Conservation (phyloP, 1,140 invertebrate species). For the Leptinotarsa lineolata region DNA sequence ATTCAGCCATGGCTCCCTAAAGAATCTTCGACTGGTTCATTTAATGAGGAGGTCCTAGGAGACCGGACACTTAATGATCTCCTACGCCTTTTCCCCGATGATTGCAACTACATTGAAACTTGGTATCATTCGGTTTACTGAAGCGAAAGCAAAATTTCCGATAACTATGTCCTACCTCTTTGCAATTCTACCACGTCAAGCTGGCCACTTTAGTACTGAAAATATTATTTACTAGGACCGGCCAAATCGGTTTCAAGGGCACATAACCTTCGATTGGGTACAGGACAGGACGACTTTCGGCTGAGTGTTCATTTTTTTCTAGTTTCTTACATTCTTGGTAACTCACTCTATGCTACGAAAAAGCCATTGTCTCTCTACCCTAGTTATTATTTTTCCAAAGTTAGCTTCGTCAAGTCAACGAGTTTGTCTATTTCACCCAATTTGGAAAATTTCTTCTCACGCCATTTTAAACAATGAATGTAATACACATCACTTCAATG, state of each 20-base stretch:
- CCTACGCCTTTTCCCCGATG: neutral
- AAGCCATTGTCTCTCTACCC: too few species aligned
- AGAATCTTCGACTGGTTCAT: neutral
- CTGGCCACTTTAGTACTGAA: neutral
- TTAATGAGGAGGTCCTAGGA: neutral
- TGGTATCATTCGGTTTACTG: conserved; percentile 3
- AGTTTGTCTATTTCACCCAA: too few species aligned
- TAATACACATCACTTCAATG: too few species aligned
- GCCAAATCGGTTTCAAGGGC: conserved; percentile 9
- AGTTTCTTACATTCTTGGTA: conserved; percentile 18
- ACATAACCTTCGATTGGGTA: too few species aligned
- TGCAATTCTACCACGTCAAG: neutral
- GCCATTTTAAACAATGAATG: too few species aligned
- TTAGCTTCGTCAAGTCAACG: too few species aligned
- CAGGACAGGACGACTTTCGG: neutral
- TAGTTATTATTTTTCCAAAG: too few species aligned
- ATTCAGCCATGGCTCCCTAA: conserved; percentile 10
- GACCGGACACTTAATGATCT: conserved; percentile 10
- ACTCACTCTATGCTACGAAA: too few species aligned
- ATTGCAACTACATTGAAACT: conserved; percentile 10
- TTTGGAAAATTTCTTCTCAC: too few species aligned
- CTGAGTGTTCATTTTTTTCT: conserved; percentile 8
- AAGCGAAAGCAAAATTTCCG: conserved; percentile 12
- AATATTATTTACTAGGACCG: conserved; percentile 4
- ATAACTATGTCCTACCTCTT: conserved; percentile 1